These are phyloP conservation scores for Rhagonycha lutea DNA, from an alignment of 2,888 invertebrate genomes.

Conservation along the genomic window DNA sequence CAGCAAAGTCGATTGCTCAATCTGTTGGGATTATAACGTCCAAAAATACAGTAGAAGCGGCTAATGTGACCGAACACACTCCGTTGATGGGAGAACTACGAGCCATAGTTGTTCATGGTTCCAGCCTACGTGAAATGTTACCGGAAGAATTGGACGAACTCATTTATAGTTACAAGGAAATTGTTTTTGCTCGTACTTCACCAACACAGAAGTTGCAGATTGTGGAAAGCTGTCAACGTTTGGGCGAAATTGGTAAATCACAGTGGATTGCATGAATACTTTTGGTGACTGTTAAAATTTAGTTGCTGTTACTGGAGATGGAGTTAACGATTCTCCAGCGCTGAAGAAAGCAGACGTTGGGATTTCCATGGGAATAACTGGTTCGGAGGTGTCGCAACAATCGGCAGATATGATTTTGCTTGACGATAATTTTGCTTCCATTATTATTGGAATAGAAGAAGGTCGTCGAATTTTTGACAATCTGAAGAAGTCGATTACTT, in stretches of 20 bases:
- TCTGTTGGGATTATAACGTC: constrained; percentile 74
- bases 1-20: constrained; percentile 76
- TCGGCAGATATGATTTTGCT: constrained; percentile 86
- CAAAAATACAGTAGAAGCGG: constrained; percentile 44
- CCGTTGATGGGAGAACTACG: constrained; percentile 43
- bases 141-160: constrained; percentile 59
- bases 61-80: constrained; percentile 42
- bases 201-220: constrained; percentile 64
- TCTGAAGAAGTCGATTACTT: constrained; percentile 80
- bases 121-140: constrained; percentile 56
- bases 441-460: constrained; percentile 81
- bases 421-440: constrained; percentile 86
- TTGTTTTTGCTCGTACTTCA: constrained; percentile 65
- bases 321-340: constrained; percentile 86
- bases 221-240: constrained; percentile 81
- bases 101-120: constrained; percentile 62
- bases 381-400: constrained; percentile 79
- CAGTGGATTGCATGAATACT: neutral
- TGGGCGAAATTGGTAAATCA: constrained; percentile 70
- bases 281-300: constrained; percentile 39
- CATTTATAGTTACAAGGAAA: constrained; percentile 62
- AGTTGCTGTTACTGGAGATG: constrained; percentile 87
- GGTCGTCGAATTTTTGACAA: constrained; percentile 83
- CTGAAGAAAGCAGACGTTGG: constrained; percentile 80
- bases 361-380: constrained; percentile 76